phyloP scores from a whole-genome alignment of 2,113 vertebrate species.

The Amblyopsis rosae region DNA sequence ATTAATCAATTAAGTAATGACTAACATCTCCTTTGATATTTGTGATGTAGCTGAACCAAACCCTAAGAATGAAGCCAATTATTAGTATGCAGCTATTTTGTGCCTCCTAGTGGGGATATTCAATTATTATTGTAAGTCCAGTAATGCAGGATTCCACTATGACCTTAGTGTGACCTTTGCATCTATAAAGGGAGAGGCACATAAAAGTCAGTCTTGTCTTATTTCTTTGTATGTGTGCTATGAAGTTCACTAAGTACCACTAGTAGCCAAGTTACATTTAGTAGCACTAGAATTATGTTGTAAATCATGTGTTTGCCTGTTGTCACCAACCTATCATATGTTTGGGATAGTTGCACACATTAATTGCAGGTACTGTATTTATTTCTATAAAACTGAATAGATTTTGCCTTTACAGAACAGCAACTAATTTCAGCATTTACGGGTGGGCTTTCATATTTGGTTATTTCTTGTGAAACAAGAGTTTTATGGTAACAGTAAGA shows the following conservation, averaged over 20 bases:
- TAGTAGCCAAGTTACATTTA: background rate
- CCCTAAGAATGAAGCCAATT: background rate
- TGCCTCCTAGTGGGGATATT: conserved; percentile 35
- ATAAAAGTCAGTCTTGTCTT: background rate
- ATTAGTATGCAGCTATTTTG: background rate
- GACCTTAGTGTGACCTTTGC: background rate
- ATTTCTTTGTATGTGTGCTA: conserved; percentile 4
- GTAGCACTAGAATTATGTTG: background rate
- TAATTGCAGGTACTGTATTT: too few relatives aligned
- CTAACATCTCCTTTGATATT: too few relatives aligned
- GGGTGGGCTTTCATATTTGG: too few relatives aligned
- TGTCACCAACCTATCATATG: too few relatives aligned
- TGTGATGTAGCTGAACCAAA: too few relatives aligned
- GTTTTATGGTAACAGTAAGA: too few relatives aligned
- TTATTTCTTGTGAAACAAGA: too few relatives aligned
- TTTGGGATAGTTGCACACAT: too few relatives aligned
- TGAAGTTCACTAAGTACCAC: conserved; percentile 1
- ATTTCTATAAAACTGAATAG: too few relatives aligned
- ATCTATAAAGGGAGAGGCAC: background rate
- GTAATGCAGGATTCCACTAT: background rate
- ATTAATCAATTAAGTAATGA: background rate
- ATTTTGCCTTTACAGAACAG: too few relatives aligned
- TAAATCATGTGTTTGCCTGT: too few relatives aligned
- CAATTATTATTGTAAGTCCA: background rate
- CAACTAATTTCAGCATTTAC: too few relatives aligned